These are phyloP conservation scores for Malaclemys terrapin DNA, from an alignment of 2,113 vertebrate genomes.

Conservation along the genomic window DNA sequence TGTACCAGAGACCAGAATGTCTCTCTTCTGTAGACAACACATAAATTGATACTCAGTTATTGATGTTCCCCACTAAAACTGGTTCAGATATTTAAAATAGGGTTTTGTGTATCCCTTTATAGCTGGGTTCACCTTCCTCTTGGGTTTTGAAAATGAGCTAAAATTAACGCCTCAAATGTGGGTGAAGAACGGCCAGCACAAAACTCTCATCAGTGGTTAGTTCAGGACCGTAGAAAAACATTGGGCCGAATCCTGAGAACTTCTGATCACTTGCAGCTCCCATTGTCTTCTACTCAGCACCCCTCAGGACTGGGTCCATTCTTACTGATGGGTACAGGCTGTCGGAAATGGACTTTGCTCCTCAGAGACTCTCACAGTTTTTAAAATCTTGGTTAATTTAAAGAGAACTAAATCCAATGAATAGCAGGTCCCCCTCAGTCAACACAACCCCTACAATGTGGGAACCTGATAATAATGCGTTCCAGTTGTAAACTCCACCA, in stretches of 20 bases:
- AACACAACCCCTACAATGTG: background rate
- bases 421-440: background rate
- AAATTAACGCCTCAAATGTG: too few relatives aligned
- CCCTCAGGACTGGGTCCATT: rapidly evolving
- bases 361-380: background rate
- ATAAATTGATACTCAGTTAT: background rate
- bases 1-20: rapidly evolving
- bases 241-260: background rate
- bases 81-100: background rate
- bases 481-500: slow-evolving; percentile 6
- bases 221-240: rapidly evolving
- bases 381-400: background rate
- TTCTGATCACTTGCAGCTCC: background rate
- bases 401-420: background rate
- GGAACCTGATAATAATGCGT: slow-evolving; percentile 1
- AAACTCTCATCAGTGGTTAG: background rate
- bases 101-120: background rate
- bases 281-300: rapidly evolving
- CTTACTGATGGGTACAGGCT: rapidly evolving
- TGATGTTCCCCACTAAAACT: background rate
- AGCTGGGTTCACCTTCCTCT: background rate
- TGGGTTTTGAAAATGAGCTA: too few relatives aligned
- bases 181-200: background rate
- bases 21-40: background rate
- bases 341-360: rapidly evolving